A percentile compares a stretch with the other conserved stretches of the same genome.
Conservation (phyloP, 2,113 vertebrate genomes). For the Barbus barbus region DNA sequence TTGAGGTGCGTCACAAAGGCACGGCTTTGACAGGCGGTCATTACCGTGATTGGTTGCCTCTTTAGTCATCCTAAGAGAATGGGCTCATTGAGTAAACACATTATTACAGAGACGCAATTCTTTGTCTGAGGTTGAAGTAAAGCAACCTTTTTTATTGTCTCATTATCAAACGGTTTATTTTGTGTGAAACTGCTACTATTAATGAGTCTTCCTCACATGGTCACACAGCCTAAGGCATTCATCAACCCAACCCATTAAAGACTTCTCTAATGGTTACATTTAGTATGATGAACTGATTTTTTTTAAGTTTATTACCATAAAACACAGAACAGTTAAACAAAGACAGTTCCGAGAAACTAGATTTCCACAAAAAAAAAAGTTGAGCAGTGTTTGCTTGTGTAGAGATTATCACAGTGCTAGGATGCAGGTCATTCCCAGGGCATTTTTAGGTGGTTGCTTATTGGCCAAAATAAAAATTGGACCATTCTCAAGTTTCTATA, state of each 20-base stretch:
- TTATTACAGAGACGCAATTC: background rate
- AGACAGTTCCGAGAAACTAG: too few relatives aligned
- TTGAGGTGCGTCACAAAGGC: constrained; percentile 54
- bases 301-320: background rate
- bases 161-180: constrained; percentile 25
- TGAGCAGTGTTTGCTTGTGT: background rate
- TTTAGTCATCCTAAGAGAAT: constrained; percentile 24
- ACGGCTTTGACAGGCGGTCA: constrained; percentile 47
- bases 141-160: constrained; percentile 8
- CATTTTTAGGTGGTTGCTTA: background rate
- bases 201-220: constrained; percentile 15
- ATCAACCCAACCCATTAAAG: background rate
- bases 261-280: background rate
- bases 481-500: background rate
- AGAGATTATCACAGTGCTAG: background rate
- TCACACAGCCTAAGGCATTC: constrained; percentile 10
- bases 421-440: background rate
- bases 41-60: constrained; percentile 38
- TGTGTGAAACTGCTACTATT: background rate
- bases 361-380: background rate
- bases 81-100: constrained; percentile 33
- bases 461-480: background rate
- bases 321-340: background rate
- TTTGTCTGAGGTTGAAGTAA: constrained; percentile 24
- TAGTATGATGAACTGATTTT: too few relatives aligned